Percentiles rank a stretch among this genome's conserved stretches.
Conservation (phyloP, 1,140 invertebrate genomes). For the Alviniconcha marisindica region DNA sequence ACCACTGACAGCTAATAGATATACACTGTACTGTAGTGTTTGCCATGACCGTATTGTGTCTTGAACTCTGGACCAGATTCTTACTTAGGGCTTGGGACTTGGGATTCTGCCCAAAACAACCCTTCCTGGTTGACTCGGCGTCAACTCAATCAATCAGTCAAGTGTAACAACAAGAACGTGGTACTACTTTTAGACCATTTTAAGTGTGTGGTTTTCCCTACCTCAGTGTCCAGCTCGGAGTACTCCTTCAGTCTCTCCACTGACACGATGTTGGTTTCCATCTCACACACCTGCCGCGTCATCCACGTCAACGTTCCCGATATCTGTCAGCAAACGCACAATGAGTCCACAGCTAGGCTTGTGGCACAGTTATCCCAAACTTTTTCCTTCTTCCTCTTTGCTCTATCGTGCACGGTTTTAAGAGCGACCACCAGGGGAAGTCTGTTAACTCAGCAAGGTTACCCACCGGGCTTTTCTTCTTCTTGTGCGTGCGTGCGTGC, state of each 20-base stretch:
- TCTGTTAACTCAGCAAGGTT: no score
- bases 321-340: constrained; percentile 73
- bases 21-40: no score
- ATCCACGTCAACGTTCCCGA: constrained; percentile 95
- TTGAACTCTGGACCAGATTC: no score
- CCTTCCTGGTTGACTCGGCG: no score
- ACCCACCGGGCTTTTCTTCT: no score
- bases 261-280: constrained; percentile 98
- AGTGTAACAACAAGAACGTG: no score
- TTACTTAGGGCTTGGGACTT: no score
- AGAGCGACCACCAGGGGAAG: not conserved
- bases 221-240: constrained; percentile 58
- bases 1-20: no score
- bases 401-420: not conserved
- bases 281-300: constrained; percentile 94
- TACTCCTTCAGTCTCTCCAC: constrained; percentile 95
- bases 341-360: not conserved
- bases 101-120: no score
- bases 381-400: not conserved
- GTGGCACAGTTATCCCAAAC: not conserved
- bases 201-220: constrained; percentile 15
- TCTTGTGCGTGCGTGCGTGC: not conserved
- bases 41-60: no score
- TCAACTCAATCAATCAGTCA: no score
- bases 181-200: no score